Percentiles rank a stretch among this genome's conserved stretches.
Evolutionary conservation across 1,140 invertebrate species (phyloP).

Genomic region (Nasonia giraulti): DNA sequence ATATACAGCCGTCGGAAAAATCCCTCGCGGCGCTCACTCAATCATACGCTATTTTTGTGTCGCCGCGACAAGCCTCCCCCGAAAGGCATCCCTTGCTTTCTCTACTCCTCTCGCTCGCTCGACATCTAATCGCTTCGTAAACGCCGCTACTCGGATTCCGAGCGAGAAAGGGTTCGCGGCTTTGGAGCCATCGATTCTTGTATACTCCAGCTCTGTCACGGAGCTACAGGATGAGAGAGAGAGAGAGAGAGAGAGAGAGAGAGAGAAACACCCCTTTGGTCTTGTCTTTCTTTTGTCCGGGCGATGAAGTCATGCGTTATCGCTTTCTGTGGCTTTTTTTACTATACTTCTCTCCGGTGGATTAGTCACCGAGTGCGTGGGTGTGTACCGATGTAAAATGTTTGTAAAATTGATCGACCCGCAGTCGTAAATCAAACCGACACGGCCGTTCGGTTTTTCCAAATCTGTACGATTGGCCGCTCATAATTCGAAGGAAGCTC

Average conservation of each 20-base stretch:
- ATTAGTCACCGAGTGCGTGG: neutral
- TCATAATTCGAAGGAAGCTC: slow-evolving; percentile 64
- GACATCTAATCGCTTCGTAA: slow-evolving; percentile 65
- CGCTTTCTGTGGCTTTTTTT: neutral
- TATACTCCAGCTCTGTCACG: neutral
- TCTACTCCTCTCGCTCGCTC: slow-evolving; percentile 5
- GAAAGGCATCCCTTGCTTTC: slow-evolving; percentile 2
- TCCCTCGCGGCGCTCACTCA: slow-evolving; percentile 72
- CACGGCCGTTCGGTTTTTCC: neutral
- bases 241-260: neutral
- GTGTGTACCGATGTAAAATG: neutral
- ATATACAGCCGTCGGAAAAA: slow-evolving; percentile 64
- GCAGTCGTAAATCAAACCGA: neutral
- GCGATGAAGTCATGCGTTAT: slow-evolving; percentile 9
- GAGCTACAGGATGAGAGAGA: neutral
- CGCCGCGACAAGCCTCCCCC: slow-evolving; percentile 53
- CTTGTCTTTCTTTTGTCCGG: neutral
- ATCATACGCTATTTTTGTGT: slow-evolving; percentile 72
- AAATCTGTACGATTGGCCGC: slow-evolving; percentile 41
- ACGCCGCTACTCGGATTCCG: slow-evolving; percentile 56
- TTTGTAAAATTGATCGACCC: neutral
- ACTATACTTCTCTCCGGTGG: neutral
- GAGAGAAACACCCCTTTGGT: neutral
- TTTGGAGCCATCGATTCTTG: slow-evolving; percentile 18
- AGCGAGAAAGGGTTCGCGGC: slow-evolving; percentile 54